A percentile compares a stretch with the other conserved stretches of the same genome.
Evolutionary conservation across 2,113 vertebrate genomes (phyloP).

Genomic region (Hirundichthys speculiger): DNA sequence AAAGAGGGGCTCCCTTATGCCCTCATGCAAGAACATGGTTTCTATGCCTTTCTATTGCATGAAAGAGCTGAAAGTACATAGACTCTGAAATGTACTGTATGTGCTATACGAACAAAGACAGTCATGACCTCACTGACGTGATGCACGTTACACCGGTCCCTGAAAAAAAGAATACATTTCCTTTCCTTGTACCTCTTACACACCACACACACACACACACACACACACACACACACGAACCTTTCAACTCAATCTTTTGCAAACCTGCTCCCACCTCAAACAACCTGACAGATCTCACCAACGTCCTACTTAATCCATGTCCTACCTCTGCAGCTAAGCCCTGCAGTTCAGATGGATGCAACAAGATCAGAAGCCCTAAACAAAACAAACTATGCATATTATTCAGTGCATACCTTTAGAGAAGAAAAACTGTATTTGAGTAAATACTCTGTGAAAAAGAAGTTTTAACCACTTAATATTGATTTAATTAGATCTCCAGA

Average conservation of each 20-base stretch:
- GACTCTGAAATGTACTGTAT: too few relatives aligned
- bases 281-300: conserved; percentile 32
- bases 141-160: too few relatives aligned
- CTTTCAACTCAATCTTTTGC: background rate
- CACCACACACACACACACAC: conserved; percentile 5
- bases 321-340: conserved; percentile 27
- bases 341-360: conserved; percentile 17
- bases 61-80: too few relatives aligned
- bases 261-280: conserved; percentile 14
- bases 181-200: background rate
- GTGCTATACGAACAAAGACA: too few relatives aligned
- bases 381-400: conserved; percentile 7
- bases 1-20: too few relatives aligned
- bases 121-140: too few relatives aligned
- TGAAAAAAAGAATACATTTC: too few relatives aligned
- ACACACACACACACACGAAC: conserved; percentile 3
- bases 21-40: too few relatives aligned
- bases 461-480: background rate
- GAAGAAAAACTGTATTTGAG: background rate
- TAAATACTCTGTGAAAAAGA: background rate
- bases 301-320: conserved; percentile 46
- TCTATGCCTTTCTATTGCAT: too few relatives aligned
- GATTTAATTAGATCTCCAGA: background rate
- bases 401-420: background rate
- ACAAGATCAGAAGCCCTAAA: conserved; percentile 12